Evolutionary conservation across 2,888 invertebrate genomes (phyloP), one percentile per base, ranked within the genome.

Genomic region (Auanema sp.): DNA sequence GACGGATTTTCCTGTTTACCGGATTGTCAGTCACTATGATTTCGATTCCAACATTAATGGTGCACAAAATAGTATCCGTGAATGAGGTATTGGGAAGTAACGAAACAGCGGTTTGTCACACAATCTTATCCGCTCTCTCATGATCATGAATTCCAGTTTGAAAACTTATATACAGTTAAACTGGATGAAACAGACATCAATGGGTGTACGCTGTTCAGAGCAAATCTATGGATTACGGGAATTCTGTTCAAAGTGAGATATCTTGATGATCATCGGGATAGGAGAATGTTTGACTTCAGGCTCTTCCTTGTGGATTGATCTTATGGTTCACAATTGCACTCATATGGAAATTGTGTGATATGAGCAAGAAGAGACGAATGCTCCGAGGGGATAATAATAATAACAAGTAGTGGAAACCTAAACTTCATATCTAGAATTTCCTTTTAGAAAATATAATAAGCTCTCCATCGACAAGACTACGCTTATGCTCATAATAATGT

Each of bases 151-250:
- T 67, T 68, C 14, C 58, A 73, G 71, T 47, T 69, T 16, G 65
- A 64, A 21, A 67, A 68, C 11, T 52, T 74, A 5, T 74, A 72
- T 54, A 74, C 74, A 0, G 74, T 74, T 3, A 56, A 62, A 50
- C 47, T 74, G 33, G 74, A 74, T 24, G 74, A 74, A 21, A 67
- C 65, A 1, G 66, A 65, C 18, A 69, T 69, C 33, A 70, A 76
- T 49, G 77, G 76, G 1, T 83, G 83, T 51, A 67, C 71, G 8
- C 55, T 81, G 23, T 83, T 80, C 65, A 75, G 79, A 44, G 61
- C 78, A 24, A 83, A 81, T 64, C 67, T 83, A 8, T 83, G 83
- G 83, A 65, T 81, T 40, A 83, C 78, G 11, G 82, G 82, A 11
- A 72, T 80, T 51, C 68, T 80, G 51, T 83, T 83, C 67, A 81